Evolutionary conservation across 2,888 invertebrate genomes (phyloP).

Genomic region (Adineta ricciae): DNA sequence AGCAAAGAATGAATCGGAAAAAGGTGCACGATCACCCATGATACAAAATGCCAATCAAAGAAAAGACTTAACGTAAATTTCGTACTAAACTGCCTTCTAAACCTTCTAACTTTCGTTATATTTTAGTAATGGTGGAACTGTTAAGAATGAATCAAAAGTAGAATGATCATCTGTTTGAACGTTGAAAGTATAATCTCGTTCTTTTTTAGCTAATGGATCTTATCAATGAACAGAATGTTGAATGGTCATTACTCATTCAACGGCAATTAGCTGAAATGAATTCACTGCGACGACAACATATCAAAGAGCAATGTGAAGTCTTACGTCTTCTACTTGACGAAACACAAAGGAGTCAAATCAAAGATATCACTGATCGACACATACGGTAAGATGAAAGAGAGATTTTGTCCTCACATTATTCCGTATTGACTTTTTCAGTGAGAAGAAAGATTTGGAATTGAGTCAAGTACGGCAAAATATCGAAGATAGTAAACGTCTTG

Average conservation of each 20-base stretch:
- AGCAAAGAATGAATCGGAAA: slow-evolving; percentile 26
- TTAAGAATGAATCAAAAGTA: neutral
- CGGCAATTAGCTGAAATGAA: slow-evolving; percentile 28
- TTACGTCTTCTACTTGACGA: slow-evolving; percentile 29
- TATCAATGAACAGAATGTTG: slow-evolving; percentile 28
- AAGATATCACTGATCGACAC: slow-evolving; percentile 28
- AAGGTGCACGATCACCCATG: neutral
- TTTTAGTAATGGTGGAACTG: neutral
- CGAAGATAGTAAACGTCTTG: slow-evolving; percentile 87
- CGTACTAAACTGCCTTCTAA: neutral
- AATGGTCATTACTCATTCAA: slow-evolving; percentile 30
- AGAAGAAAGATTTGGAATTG: slow-evolving; percentile 66
- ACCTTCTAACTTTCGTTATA: neutral
- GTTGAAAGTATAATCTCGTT: neutral
- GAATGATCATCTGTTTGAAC: neutral
- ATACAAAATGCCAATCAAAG: neutral
- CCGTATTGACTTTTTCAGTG: slow-evolving; percentile 59
- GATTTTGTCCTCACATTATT: too few relatives aligned
- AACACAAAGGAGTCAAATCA: slow-evolving; percentile 29
- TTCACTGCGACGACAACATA: slow-evolving; percentile 20
- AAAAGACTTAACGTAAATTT: neutral
- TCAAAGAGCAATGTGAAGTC: slow-evolving; percentile 27
- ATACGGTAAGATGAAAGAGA: neutral
- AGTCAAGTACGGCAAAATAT: slow-evolving; percentile 90
- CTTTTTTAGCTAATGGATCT: slow-evolving; percentile 24